Evolutionary conservation across 2,888 invertebrate genomes (phyloP).

Genomic region (Helicoverpa assulta): DNA sequence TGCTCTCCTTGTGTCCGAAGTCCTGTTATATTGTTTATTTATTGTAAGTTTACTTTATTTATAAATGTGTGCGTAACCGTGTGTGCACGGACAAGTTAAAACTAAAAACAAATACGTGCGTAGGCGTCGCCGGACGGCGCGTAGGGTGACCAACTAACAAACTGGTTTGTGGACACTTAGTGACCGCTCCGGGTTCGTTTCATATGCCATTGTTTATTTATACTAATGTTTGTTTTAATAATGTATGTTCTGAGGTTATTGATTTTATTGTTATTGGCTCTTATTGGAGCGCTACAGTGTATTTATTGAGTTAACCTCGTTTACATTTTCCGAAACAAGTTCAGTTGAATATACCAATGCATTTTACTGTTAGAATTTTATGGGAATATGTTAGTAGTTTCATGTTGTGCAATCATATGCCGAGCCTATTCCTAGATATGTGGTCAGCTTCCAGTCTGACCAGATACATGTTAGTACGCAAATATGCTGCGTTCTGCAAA

Average conservation of each 20-base stretch:
- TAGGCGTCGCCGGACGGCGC: constrained; percentile 63
- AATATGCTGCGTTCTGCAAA: constrained; percentile 11
- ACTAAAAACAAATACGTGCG: constrained; percentile 69
- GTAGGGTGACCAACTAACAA: constrained; percentile 55
- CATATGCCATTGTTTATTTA: constrained; percentile 47
- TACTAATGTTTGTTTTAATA: constrained; percentile 56
- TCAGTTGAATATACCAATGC: not conserved
- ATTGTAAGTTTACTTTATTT: constrained; percentile 45
- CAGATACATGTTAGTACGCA: constrained; percentile 12
- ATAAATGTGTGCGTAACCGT: constrained; percentile 39
- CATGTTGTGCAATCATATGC: constrained; percentile 23
- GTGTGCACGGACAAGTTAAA: constrained; percentile 55
- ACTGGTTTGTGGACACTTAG: constrained; percentile 61
- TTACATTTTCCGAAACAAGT: constrained; percentile 16
- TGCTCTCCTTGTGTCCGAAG: constrained; percentile 14
- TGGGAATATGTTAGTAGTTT: constrained; percentile 20
- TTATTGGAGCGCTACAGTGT: constrained; percentile 14
- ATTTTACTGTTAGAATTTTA: constrained; percentile 8
- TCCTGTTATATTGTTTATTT: constrained; percentile 29
- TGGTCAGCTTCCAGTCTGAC: constrained; percentile 12
- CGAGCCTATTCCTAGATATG: not conserved
- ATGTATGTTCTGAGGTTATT: constrained; percentile 37
- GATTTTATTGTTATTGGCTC: constrained; percentile 40
- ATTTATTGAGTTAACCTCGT: constrained; percentile 19
- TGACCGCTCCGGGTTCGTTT: constrained; percentile 14